Evolutionary conservation across 2,888 invertebrate genomes (phyloP).

Genomic region (Branchellion lobata): DNA sequence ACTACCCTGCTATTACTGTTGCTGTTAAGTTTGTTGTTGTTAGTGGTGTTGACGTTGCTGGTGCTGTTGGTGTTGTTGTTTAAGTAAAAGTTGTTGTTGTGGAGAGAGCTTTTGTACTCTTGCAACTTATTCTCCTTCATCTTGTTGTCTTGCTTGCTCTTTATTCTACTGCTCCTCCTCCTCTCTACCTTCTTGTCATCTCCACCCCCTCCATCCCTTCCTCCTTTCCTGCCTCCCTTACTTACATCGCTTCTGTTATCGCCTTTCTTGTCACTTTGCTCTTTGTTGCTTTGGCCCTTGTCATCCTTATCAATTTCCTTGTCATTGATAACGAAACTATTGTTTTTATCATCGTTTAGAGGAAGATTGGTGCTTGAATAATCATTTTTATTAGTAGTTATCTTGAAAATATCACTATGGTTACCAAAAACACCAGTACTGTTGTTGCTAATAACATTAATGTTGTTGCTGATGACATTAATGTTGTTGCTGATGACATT

Average conservation of each 20-base stretch:
- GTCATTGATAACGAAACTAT: not conserved
- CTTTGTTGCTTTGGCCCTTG: no score
- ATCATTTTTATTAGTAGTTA: no score
- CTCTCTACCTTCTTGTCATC: constrained; percentile 11
- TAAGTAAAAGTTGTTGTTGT: not conserved
- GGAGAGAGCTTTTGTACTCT: not conserved
- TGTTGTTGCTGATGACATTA: not conserved
- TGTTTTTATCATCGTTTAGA: no score
- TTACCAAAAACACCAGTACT: not conserved
- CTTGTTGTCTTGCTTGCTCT: constrained; percentile 43
- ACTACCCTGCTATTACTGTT: constrained; percentile 8
- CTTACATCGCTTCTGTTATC: not conserved
- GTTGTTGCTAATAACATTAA: not conserved
- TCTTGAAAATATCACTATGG: no score
- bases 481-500: not conserved
- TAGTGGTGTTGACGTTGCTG: not conserved
- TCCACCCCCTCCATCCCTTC: not conserved
- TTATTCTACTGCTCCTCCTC: constrained; percentile 44
- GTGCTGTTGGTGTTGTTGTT: constrained; percentile 5
- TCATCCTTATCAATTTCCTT: not conserved
- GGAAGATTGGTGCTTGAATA: no score
- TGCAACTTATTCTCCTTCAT: not conserved
- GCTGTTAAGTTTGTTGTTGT: not conserved
- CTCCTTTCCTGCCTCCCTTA: not conserved
- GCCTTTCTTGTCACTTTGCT: not conserved